These are phyloP conservation scores for Bubalus kerabau DNA, from an alignment of 2,113 vertebrate species.

Conservation along the genomic window DNA sequence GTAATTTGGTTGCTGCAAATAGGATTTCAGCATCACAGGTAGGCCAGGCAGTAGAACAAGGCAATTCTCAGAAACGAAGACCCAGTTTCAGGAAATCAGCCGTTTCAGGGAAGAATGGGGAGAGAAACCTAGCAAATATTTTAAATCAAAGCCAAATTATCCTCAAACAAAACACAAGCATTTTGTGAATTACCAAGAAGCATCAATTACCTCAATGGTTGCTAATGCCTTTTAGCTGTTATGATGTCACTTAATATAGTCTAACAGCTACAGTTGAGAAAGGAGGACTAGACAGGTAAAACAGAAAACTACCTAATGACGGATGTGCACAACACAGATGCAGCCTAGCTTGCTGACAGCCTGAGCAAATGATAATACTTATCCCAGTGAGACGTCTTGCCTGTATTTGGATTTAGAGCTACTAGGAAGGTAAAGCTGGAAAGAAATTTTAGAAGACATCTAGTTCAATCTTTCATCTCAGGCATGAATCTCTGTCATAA, in stretches of 20 bases:
- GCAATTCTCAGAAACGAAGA: background rate
- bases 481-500: background rate
- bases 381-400: background rate
- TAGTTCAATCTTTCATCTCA: background rate
- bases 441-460: background rate
- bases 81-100: background rate
- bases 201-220: background rate
- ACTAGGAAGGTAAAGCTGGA: background rate
- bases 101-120: background rate
- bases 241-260: background rate
- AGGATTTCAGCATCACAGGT: constrained; percentile 36
- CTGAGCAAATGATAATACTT: background rate
- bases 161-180: background rate
- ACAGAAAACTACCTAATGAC: background rate
- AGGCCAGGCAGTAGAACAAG: background rate
- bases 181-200: constrained; percentile 4
- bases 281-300: background rate
- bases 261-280: background rate
- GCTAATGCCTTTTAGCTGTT: background rate
- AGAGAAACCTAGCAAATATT: background rate
- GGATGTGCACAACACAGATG: background rate
- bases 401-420: background rate
- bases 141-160: background rate
- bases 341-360: background rate
- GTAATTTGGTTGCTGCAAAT: constrained; percentile 13